phyloP scores from a whole-genome alignment of 1,140 invertebrate genomes.

The Drosophila erecta region DNA sequence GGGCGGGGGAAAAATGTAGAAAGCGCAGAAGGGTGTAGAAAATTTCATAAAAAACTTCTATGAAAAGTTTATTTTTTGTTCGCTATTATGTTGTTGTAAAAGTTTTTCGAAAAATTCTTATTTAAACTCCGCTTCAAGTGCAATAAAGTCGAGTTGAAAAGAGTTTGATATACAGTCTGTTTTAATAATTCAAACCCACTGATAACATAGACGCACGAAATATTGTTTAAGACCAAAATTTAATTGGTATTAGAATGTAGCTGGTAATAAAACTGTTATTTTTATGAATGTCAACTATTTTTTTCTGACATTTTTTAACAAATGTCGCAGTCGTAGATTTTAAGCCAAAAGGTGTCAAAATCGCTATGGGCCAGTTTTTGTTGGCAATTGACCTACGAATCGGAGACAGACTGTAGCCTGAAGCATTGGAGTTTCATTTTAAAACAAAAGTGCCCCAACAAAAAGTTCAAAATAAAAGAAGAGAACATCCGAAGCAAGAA shows the following conservation, averaged over 20 bases:
- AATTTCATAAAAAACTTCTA: conserved; percentile 80
- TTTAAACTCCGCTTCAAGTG: conserved; percentile 81
- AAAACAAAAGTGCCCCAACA: conserved; percentile 68
- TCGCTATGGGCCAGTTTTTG: neutral
- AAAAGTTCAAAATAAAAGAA: conserved; percentile 19
- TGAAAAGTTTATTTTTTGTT: conserved; percentile 57
- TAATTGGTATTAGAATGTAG: no score
- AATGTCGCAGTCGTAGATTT: no score
- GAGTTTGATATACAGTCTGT: conserved; percentile 13
- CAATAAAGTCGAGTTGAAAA: conserved; percentile 52
- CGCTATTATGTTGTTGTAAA: conserved; percentile 40
- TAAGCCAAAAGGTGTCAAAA: neutral
- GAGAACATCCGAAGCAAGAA: conserved; percentile 29
- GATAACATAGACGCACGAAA: neutral
- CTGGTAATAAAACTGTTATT: no score
- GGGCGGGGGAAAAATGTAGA: neutral
- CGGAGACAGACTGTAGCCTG: conserved; percentile 19
- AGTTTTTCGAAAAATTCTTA: conserved; percentile 70
- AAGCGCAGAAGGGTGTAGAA: conserved; percentile 35
- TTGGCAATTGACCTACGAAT: conserved; percentile 2
- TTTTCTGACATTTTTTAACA: conserved; percentile 3
- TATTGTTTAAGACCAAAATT: no score
- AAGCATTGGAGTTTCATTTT: conserved; percentile 47
- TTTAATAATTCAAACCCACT: neutral
- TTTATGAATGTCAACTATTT: conserved; percentile 8